phyloP scores from a whole-genome alignment of 2,888 invertebrate species.

The Ophioninae sp. region DNA sequence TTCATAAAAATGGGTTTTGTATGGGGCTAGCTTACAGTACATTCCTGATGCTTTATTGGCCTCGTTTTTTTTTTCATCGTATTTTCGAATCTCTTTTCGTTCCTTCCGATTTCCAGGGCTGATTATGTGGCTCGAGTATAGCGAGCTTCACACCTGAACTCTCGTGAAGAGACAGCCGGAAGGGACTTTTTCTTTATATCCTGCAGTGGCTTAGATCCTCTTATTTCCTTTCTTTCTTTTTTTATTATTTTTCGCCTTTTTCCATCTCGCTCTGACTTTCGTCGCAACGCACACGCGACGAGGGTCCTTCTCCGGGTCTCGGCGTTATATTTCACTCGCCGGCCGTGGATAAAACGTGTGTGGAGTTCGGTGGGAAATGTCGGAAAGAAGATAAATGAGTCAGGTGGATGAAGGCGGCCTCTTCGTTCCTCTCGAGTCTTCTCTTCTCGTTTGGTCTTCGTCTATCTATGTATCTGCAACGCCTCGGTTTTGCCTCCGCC shows the following conservation, averaged over 20 bases:
- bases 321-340: slow-evolving; percentile 61
- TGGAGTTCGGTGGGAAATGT: slow-evolving; percentile 63
- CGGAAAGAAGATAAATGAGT: slow-evolving; percentile 64
- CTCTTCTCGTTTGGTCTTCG: slow-evolving; percentile 37
- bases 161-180: slow-evolving; percentile 60
- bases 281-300: slow-evolving; percentile 39
- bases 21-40: background rate
- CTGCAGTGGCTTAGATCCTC: slow-evolving; percentile 62
- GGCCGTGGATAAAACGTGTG: slow-evolving; percentile 63
- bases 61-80: slow-evolving; percentile 29
- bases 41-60: slow-evolving; percentile 31
- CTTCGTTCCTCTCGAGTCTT: slow-evolving; percentile 29
- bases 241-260: slow-evolving; percentile 16
- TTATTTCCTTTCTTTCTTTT: slow-evolving; percentile 34
- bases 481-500: slow-evolving; percentile 60
- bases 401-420: slow-evolving; percentile 64
- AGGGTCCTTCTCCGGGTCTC: slow-evolving; percentile 32
- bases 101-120: slow-evolving; percentile 53
- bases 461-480: slow-evolving; percentile 39
- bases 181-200: slow-evolving; percentile 63
- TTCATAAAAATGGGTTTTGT: background rate
- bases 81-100: slow-evolving; percentile 38
- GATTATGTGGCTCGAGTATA: slow-evolving; percentile 45
- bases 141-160: slow-evolving; percentile 61
- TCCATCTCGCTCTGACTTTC: slow-evolving; percentile 54